These are phyloP conservation scores for Torymus texanus DNA, from an alignment of 2,888 invertebrate species.

Conservation along the genomic window DNA sequence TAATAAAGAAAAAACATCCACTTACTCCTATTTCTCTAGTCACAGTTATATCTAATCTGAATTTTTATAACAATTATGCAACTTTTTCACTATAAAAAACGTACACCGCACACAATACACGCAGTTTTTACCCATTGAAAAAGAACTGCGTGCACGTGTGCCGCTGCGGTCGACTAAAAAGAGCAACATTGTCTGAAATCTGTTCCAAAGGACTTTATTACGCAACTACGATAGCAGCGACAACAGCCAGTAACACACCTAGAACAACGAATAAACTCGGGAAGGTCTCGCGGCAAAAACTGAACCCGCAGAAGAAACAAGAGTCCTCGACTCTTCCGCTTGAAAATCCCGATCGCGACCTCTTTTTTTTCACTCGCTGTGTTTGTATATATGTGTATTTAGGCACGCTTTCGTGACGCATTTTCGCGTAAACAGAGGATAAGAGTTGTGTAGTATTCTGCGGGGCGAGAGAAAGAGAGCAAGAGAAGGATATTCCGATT, in stretches of 20 bases:
- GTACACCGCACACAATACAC: too few species aligned
- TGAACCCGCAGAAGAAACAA: background rate
- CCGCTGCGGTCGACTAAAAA: background rate
- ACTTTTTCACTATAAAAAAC: too few species aligned
- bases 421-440: background rate
- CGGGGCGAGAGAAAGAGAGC: too few species aligned
- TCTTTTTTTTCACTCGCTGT: background rate
- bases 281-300: background rate
- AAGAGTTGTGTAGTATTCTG: background rate
- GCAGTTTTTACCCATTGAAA: background rate
- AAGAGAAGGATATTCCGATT: too few species aligned
- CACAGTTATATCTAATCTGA: too few species aligned
- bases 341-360: background rate
- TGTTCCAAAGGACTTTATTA: background rate
- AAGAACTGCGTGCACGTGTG: background rate
- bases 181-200: background rate
- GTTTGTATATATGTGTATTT: background rate
- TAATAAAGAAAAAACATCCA: too few species aligned
- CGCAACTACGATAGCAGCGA: background rate
- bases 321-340: background rate
- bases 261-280: background rate
- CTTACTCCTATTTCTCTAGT: too few species aligned
- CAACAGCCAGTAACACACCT: background rate
- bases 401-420: background rate
- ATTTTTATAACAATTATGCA: too few species aligned